phyloP scores from a whole-genome alignment of 2,888 invertebrate genomes.

The Apamea sordens region DNA sequence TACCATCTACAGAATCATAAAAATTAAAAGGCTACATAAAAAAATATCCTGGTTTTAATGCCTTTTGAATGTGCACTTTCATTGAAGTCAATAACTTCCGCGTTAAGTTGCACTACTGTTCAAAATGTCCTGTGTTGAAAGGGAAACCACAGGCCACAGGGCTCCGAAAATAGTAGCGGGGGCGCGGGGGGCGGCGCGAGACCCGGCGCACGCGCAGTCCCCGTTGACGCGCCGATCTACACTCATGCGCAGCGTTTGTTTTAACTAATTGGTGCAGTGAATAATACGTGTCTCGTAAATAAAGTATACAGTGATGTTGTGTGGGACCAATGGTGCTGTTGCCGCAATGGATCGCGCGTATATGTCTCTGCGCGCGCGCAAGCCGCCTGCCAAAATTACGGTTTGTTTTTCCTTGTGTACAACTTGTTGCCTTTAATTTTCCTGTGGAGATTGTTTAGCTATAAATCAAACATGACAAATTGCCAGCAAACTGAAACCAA shows the following conservation, averaged over 20 bases:
- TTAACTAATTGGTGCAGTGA: slow-evolving; percentile 60
- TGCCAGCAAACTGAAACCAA: neutral
- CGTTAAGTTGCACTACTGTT: slow-evolving; percentile 55
- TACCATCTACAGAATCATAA: slow-evolving; percentile 1
- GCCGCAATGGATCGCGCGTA: slow-evolving; percentile 89
- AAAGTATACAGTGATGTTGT: slow-evolving; percentile 78
- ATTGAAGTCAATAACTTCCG: slow-evolving; percentile 36
- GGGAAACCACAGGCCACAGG: slow-evolving; percentile 73
- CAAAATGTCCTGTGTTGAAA: slow-evolving; percentile 55
- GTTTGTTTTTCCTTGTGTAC: slow-evolving; percentile 72
- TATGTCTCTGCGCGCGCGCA: slow-evolving; percentile 89
- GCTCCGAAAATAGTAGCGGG: slow-evolving; percentile 83
- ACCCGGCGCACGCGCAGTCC: slow-evolving; percentile 77
- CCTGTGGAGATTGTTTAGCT: neutral
- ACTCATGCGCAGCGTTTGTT: slow-evolving; percentile 67
- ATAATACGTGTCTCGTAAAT: slow-evolving; percentile 45
- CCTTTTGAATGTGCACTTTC: slow-evolving; percentile 7
- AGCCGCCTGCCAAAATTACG: slow-evolving; percentile 83
- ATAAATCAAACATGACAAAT: neutral
- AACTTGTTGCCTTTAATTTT: slow-evolving; percentile 27
- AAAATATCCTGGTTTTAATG: slow-evolving; percentile 13
- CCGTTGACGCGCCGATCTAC: slow-evolving; percentile 71
- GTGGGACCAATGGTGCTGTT: slow-evolving; percentile 85
- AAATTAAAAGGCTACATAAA: neutral
- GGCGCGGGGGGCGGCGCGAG: slow-evolving; percentile 70